A percentile compares a stretch with the other conserved stretches of the same genome.
phyloP scores from a whole-genome alignment of 1,140 invertebrate species.

The Paraescarpia echinospica region DNA sequence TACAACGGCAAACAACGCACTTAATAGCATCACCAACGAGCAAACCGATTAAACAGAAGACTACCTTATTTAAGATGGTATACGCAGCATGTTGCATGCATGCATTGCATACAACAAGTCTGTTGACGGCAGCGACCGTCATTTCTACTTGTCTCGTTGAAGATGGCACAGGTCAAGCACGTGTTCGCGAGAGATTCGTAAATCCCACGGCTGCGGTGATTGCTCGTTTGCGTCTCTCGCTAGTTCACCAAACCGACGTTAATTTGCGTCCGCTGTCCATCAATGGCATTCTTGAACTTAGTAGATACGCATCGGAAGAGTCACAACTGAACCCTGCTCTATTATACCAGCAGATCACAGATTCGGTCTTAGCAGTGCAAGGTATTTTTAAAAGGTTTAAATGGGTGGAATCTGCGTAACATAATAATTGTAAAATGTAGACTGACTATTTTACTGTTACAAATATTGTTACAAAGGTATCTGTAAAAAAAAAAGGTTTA shows the following conservation, averaged over 20 bases:
- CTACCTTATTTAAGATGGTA: not conserved
- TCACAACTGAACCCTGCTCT: no score
- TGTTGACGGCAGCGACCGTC: not conserved
- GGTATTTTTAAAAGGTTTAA: no score
- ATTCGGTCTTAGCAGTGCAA: no score
- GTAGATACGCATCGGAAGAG: no score
- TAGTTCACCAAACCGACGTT: not conserved
- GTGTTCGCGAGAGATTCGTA: not conserved
- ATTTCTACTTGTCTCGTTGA: not conserved
- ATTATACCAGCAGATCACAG: not conserved
- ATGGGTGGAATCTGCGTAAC: no score
- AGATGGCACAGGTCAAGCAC: not conserved
- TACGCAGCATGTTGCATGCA: not conserved
- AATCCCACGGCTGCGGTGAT: not conserved
- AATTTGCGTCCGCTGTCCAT: not conserved
- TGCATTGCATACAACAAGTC: not conserved
- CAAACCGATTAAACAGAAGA: not conserved
- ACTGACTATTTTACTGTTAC: no score
- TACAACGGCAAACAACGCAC: not conserved
- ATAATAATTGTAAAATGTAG: no score
- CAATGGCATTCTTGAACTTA: not conserved
- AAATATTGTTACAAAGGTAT: no score
- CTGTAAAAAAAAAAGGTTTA: no score
- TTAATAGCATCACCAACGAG: not conserved
- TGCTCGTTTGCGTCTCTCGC: not conserved